Base-by-base conservation (phyloP, 2,797 vertebrate species). In the Thripadectes ignobilis region DNA sequence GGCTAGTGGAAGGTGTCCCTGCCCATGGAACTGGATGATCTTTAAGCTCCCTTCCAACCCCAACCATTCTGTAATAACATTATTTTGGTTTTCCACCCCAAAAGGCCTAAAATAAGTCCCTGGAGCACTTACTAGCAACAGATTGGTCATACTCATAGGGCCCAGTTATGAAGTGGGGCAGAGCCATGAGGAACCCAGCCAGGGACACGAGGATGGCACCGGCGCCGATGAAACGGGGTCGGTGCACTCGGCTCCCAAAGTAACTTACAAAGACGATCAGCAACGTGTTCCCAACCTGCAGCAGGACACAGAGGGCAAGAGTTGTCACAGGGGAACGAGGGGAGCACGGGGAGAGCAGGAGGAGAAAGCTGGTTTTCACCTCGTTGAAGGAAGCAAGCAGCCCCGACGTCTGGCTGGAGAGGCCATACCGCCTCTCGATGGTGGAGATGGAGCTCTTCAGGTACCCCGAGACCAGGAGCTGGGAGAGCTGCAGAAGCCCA, bases 361-460 rank as follows among this genome's bases (percentile, higher is more conserved):
- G 32, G 0, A 45, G 3, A 12, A 32, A 19, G 12, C 27, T 12
- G 27, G 10, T 12, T 5, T 10, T 87, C 97, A 99, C 99, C 99
- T 99, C 99, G 1, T 99, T 99, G 96, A 99, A 99, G 86, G 99
- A 96, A 0, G 98, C 98, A 6, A 99, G 97, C 12, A 99, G 86
- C 10, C 99, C 99, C 0, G 99, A 99, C 5, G 98, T 99, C 97
- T 98, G 98, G 94, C 99, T 99, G 97, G 99, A 98, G 48, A 99
- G 97, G 45, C 99, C 99, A 2, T 99, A 99, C n/a, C 99, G 98
- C 68, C 95, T 98, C 98, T 99, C 99, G 6, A 99, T 99, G 41
- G 99, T 99, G 48, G 99, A 99, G 94, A 99, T 98, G 96, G 99
- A 99, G 89, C 99, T 99, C 97, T 99, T 99, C 97, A 99, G 98